Evolutionary conservation across 2,888 invertebrate species (phyloP).

Genomic region (Eupithecia subumbrata): DNA sequence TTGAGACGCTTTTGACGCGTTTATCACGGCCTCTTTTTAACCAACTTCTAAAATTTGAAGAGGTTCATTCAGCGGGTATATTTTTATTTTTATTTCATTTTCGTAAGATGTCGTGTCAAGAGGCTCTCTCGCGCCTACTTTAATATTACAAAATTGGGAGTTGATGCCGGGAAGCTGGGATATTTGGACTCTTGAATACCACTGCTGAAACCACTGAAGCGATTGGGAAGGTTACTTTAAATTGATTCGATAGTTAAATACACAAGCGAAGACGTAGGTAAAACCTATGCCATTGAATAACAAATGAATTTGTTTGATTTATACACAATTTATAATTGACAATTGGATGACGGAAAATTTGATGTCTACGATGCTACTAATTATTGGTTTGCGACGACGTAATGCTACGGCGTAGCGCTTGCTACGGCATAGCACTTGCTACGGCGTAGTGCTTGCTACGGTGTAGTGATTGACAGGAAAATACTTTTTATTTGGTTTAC

Average conservation of each 20-base stretch:
- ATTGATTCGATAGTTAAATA: neutral
- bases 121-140: neutral
- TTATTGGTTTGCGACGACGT: neutral
- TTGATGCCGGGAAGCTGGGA: neutral
- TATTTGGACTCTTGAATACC: neutral
- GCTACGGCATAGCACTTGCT: neutral
- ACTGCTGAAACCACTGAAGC: neutral
- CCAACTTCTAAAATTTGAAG: neutral
- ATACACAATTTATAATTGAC: neutral
- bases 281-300: neutral
- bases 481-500: neutral
- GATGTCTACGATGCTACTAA: neutral
- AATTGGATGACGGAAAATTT: neutral
- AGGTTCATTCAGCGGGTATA: neutral
- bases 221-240: neutral
- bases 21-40: neutral
- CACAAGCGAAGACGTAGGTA: neutral
- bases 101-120: neutral
- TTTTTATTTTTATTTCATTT: neutral
- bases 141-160: neutral
- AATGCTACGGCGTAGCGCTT: neutral
- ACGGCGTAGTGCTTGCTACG: neutral
- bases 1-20: neutral
- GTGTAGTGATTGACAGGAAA: neutral
- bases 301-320: neutral